A percentile compares a stretch with the other conserved stretches of the same genome.
Evolutionary conservation across 2,797 vertebrate genomes (phyloP).

Genomic region (Coregonus suidteri): DNA sequence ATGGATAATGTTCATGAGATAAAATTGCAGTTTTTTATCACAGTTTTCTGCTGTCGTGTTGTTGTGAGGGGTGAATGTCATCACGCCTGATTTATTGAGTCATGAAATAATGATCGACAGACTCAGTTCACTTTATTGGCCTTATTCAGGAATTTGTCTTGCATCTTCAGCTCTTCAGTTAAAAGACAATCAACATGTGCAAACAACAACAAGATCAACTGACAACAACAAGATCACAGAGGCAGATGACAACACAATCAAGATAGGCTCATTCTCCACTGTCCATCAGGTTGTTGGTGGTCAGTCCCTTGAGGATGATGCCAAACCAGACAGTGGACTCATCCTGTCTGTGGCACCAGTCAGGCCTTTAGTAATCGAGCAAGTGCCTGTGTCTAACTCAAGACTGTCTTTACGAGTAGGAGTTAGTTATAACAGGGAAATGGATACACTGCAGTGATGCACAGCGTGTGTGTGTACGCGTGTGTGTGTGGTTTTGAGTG

Average conservation of each 20-base stretch:
- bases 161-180: background rate
- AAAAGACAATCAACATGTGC: too few relatives aligned
- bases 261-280: too few relatives aligned
- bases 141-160: background rate
- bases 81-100: background rate
- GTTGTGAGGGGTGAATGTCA: background rate
- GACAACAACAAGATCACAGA: too few relatives aligned
- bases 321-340: slow-evolving; percentile 8
- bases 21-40: background rate
- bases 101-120: background rate
- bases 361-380: slow-evolving; percentile 44
- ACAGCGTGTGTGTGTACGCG: background rate
- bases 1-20: background rate
- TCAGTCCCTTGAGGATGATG: too few relatives aligned
- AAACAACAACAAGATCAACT: too few relatives aligned
- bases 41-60: background rate
- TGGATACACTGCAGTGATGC: slow-evolving; percentile 1
- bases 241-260: too few relatives aligned
- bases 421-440: background rate
- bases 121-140: too few relatives aligned
- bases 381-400: slow-evolving; percentile 47
- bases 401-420: background rate
- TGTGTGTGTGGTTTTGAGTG: slow-evolving; percentile 6
- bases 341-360: slow-evolving; percentile 38
- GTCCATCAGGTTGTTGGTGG: too few relatives aligned